phyloP scores from a whole-genome alignment of 1,140 invertebrate genomes.

The Platyura marginata region DNA sequence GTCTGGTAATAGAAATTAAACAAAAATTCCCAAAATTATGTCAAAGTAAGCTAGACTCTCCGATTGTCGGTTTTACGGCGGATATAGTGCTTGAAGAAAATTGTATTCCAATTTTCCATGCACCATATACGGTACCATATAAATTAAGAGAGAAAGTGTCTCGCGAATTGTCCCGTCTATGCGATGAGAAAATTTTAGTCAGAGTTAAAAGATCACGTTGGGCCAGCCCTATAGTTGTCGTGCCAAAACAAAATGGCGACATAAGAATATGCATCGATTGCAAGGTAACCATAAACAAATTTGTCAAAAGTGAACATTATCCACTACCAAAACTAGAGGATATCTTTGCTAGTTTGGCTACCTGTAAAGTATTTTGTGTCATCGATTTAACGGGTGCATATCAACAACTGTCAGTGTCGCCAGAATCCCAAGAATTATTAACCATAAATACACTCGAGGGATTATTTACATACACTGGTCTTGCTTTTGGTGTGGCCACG shows the following conservation, averaged over 20 bases:
- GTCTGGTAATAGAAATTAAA: not conserved
- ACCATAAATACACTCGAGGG: constrained; percentile 5
- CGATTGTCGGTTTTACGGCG: not conserved
- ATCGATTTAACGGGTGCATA: constrained; percentile 5
- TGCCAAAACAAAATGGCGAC: constrained; percentile 14
- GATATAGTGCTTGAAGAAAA: not conserved
- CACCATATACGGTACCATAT: not conserved
- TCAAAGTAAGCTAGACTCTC: not conserved
- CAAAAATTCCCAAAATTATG: not conserved
- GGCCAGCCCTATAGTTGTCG: constrained; percentile 22
- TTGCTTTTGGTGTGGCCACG: constrained; percentile 2
- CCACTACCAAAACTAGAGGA: constrained; percentile 5
- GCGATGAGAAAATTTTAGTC: not conserved
- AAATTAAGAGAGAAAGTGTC: not conserved
- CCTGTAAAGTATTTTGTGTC: constrained; percentile 1
- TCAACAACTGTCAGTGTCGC: constrained; percentile 2
- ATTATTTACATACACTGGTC: constrained; percentile 3
- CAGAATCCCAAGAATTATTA: constrained; percentile 6
- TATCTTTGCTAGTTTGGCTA: constrained; percentile 3
- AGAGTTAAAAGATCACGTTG: constrained; percentile 11
- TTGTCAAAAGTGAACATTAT: constrained; percentile 4
- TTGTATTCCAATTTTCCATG: not conserved
- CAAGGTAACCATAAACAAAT: constrained; percentile 3
- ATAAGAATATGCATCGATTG: constrained; percentile 15
- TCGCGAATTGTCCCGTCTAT: not conserved